A percentile compares a stretch with the other conserved stretches of the same genome.
Evolutionary conservation across 2,113 vertebrate species (phyloP).

Genomic region (Nycticryphes semicollaris): DNA sequence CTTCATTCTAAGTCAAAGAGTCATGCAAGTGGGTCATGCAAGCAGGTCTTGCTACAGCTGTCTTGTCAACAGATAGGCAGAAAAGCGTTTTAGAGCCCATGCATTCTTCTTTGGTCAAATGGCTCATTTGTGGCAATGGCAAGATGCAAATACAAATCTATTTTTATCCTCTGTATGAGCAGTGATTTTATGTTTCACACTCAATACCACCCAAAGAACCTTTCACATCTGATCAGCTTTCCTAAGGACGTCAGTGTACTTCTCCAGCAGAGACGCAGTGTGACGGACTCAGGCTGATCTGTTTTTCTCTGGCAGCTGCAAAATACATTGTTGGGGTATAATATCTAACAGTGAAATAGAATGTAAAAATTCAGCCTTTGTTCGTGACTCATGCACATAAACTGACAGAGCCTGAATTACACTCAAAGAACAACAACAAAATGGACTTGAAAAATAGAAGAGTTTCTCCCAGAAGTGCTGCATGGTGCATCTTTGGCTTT

Average conservation of each 20-base stretch:
- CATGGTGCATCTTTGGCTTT: background rate
- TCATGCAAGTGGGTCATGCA: too few relatives aligned
- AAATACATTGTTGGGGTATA: background rate
- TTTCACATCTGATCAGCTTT: constrained; percentile 4
- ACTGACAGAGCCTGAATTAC: background rate
- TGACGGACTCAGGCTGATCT: background rate
- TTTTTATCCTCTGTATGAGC: background rate
- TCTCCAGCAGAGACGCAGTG: background rate
- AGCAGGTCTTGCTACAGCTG: background rate
- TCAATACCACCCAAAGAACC: background rate
- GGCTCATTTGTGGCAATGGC: background rate
- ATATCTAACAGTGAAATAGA: background rate
- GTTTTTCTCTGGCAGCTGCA: background rate
- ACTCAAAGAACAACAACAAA: background rate
- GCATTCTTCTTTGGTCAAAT: background rate
- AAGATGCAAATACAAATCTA: background rate
- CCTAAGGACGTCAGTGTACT: background rate
- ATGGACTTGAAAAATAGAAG: background rate
- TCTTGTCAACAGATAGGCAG: background rate
- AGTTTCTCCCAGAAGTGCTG: background rate
- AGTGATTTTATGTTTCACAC: background rate
- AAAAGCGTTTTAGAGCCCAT: background rate
- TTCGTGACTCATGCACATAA: background rate
- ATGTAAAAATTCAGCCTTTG: background rate
- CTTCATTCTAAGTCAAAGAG: background rate